Evolutionary conservation across 2,113 vertebrate species (phyloP).

Genomic region (Isichthys henryi): DNA sequence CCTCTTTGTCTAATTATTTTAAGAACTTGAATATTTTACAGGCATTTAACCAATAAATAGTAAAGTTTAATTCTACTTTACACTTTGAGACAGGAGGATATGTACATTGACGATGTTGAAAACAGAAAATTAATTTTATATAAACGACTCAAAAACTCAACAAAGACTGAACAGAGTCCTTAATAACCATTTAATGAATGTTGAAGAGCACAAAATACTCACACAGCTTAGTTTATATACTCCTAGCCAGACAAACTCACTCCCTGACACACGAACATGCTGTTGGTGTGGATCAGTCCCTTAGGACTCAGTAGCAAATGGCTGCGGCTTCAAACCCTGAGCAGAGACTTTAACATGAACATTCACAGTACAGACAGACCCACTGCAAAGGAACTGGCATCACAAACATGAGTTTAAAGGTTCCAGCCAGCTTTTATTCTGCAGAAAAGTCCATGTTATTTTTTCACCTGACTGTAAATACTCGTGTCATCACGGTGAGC

Average conservation of each 20-base stretch:
- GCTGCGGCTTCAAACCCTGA: neutral
- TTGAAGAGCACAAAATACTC: neutral
- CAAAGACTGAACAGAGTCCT: too few species aligned
- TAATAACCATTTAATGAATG: neutral
- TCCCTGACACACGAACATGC: neutral
- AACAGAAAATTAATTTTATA: neutral
- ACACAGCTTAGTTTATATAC: neutral
- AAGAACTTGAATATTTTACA: neutral
- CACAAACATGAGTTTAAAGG: neutral
- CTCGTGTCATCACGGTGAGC: neutral
- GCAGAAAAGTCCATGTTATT: neutral
- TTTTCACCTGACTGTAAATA: neutral
- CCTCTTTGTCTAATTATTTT: neutral
- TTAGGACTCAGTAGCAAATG: neutral
- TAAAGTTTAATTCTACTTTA: neutral
- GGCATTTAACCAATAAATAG: neutral
- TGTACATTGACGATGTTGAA: neutral
- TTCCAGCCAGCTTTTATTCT: neutral
- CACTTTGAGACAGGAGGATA: neutral
- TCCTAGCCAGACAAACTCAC: neutral
- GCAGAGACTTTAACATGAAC: too few species aligned
- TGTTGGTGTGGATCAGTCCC: neutral
- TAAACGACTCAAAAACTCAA: neutral
- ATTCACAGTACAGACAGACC: too few species aligned
- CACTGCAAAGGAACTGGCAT: too few species aligned